Percentiles rank a stretch among this genome's conserved stretches.
Evolutionary conservation across 2,113 vertebrate species (phyloP).

Genomic region (Chionis minor): DNA sequence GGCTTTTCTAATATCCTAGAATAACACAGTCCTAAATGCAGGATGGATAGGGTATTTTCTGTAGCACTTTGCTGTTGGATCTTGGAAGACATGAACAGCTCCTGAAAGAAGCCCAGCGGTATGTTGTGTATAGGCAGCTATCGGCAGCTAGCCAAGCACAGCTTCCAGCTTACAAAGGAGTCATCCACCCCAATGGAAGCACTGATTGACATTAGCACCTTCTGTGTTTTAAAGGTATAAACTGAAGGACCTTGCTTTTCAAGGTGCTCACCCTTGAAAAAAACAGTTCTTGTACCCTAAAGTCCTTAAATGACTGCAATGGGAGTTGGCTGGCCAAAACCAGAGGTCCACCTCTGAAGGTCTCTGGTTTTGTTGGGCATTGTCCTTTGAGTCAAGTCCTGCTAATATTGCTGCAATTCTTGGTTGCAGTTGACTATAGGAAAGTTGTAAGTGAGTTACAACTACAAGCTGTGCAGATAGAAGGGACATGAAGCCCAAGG

Average conservation of each 20-base stretch:
- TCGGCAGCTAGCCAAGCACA: accelerated
- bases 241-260: background rate
- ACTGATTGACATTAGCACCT: background rate
- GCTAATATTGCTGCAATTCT: background rate
- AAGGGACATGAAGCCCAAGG: background rate
- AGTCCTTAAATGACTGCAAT: background rate
- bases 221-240: background rate
- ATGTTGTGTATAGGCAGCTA: background rate
- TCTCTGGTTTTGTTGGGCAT: background rate
- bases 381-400: background rate
- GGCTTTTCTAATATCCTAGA: background rate
- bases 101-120: background rate
- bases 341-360: background rate
- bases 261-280: background rate
- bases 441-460: background rate
- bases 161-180: background rate
- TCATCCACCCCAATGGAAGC: background rate
- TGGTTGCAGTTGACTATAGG: background rate
- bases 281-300: background rate
- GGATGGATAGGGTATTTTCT: background rate
- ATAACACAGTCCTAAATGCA: background rate
- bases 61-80: background rate
- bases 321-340: background rate
- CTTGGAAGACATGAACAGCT: background rate
- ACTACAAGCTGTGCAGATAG: background rate